Conservation (phyloP, 2,888 invertebrate genomes). For the Sepiola atlantica region DNA sequence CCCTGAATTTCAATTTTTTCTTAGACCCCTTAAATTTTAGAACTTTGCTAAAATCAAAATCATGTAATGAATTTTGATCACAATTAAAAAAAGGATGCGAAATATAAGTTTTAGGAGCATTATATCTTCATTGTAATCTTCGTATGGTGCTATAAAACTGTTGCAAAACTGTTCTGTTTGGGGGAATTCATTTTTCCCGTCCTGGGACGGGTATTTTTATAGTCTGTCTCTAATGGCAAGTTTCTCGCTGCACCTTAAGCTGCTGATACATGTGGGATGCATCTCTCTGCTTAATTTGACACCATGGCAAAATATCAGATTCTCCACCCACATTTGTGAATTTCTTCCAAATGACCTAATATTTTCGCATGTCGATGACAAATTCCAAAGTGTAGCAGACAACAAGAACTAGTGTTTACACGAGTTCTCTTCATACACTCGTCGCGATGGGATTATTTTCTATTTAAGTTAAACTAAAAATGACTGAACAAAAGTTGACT, state of each 20-base stretch:
- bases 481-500: not conserved
- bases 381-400: not conserved
- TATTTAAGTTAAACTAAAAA: not conserved
- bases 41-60: too few relatives aligned
- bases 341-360: not conserved
- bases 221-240: not conserved
- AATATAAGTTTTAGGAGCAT: too few relatives aligned
- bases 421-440: not conserved
- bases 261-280: not conserved
- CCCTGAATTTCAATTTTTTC: too few relatives aligned
- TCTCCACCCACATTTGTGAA: not conserved
- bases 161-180: too few relatives aligned
- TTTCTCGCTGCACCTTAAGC: not conserved
- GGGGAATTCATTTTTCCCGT: too few relatives aligned
- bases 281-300: not conserved
- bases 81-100: too few relatives aligned
- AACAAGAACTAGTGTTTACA: not conserved
- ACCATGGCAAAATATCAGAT: constrained; percentile 19
- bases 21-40: too few relatives aligned
- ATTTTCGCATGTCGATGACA: not conserved
- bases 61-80: too few relatives aligned
- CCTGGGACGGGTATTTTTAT: not conserved
- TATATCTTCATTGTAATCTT: too few relatives aligned
- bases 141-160: too few relatives aligned
- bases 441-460: not conserved